Conservation (phyloP, 2,113 vertebrate species). For the Passer domesticus region DNA sequence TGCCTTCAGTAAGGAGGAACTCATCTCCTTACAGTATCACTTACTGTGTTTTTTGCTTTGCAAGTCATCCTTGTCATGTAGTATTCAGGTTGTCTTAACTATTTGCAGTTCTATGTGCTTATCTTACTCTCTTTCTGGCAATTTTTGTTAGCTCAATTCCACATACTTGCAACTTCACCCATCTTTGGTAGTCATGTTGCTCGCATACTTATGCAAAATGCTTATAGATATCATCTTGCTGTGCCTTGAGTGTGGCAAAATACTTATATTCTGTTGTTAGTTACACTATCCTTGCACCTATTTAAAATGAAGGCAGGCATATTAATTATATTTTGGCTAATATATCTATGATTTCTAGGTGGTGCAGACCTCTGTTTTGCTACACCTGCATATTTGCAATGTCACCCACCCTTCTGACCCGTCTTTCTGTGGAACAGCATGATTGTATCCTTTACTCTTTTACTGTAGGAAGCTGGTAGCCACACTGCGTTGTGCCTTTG, state of each 20-base stretch:
- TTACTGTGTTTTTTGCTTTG: background rate
- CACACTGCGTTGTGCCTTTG: background rate
- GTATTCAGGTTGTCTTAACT: background rate
- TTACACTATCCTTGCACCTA: background rate
- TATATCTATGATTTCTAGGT: background rate
- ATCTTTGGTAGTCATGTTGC: background rate
- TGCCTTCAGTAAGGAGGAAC: background rate
- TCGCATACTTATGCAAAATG: background rate
- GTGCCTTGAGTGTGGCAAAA: background rate
- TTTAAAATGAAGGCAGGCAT: background rate
- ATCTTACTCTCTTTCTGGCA: background rate
- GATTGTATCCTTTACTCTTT: background rate
- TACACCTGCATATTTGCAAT: background rate
- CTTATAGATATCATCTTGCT: background rate
- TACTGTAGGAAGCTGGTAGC: background rate
- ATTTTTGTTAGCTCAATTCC: background rate
- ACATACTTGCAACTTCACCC: background rate
- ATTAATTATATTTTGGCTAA: background rate
- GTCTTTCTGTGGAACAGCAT: background rate
- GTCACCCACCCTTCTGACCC: background rate
- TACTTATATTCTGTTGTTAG: background rate
- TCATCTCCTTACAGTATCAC: background rate
- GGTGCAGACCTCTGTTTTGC: background rate
- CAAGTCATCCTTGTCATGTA: fast-evolving
- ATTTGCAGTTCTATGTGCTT: background rate